Base-by-base conservation (phyloP, 2,797 vertebrate genomes). In the Valencia hispanica region DNA sequence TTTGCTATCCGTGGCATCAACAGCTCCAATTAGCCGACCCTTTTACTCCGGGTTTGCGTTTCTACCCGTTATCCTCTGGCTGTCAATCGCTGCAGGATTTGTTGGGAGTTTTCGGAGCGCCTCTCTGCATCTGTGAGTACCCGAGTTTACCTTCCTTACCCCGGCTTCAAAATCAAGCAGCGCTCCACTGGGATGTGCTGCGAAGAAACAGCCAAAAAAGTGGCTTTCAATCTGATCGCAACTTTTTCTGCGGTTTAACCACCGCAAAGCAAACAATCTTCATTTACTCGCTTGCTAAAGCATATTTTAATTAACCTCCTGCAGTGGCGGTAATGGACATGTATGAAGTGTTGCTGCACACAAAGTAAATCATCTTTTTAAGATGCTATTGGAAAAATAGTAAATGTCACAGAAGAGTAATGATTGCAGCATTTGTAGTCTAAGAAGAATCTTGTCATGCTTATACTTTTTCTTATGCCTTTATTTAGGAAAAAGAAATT, bases 61-160 rank as follows among this genome's bases (percentile, higher is more conserved):
- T 63, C 22, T 6, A 70, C 50, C 69, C 27, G 61, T 72, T 45
- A 47, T 39, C 81, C 55, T 10, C 18, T 72, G 20, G 65, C 82
- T 74, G 80, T 78, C 80, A 78, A 8, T 68, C 71, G 84, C 86
- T 74, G 85, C 84, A 87, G 88, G 87, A 90, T 89, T 82, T 85
- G 86, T 82, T 61, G 84, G 55, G 89, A 88, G n/a, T 86, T 86
- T 70, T 69, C 22, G 76, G 78, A 81, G 39, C 39, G 65, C 86
- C 76, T 82, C 84, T 87, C 84, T 78, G 78, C 74, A 78, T 90
- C 92, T 89, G 95, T 95, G 91, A 95, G 95, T 95, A 94, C 79
- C 80, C 75, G 87, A 84, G 77, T 80, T 84, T 63, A 20, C 32
- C 61, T n/a, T 43, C 32, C 70, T 70, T 63, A 17, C 73, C 71